phyloP scores from a whole-genome alignment of 2,797 vertebrate genomes.

The Sparus aurata region DNA sequence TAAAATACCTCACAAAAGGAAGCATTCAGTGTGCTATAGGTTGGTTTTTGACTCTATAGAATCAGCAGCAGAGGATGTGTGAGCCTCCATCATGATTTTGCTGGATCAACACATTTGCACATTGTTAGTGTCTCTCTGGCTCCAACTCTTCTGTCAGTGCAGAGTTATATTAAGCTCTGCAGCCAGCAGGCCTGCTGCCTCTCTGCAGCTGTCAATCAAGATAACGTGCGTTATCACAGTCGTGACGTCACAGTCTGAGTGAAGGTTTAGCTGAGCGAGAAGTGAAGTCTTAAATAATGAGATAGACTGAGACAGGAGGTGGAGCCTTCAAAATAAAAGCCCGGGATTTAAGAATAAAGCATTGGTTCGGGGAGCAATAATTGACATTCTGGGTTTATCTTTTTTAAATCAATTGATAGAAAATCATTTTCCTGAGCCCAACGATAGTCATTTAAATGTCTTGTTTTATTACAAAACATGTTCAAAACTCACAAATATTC shows the following conservation, averaged over 20 bases:
- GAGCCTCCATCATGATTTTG: background rate
- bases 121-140: background rate
- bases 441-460: background rate
- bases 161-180: constrained; percentile 43
- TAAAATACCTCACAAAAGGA: no score
- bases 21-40: background rate
- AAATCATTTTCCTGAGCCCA: no score
- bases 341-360: background rate
- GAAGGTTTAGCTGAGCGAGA: constrained; percentile 9
- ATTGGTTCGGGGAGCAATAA: no score
- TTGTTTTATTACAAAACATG: background rate
- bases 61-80: background rate
- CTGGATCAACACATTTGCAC: background rate
- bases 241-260: constrained; percentile 36
- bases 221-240: constrained; percentile 40
- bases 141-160: background rate
- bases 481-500: background rate
- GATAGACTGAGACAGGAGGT: background rate
- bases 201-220: constrained; percentile 55
- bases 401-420: no score
- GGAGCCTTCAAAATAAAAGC: constrained; percentile 48
- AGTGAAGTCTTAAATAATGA: background rate
- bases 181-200: constrained; percentile 14
- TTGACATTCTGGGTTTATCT: no score
- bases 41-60: no score